Base-by-base conservation (phyloP, 2,113 vertebrate species). In the Tonatia bakeri region DNA sequence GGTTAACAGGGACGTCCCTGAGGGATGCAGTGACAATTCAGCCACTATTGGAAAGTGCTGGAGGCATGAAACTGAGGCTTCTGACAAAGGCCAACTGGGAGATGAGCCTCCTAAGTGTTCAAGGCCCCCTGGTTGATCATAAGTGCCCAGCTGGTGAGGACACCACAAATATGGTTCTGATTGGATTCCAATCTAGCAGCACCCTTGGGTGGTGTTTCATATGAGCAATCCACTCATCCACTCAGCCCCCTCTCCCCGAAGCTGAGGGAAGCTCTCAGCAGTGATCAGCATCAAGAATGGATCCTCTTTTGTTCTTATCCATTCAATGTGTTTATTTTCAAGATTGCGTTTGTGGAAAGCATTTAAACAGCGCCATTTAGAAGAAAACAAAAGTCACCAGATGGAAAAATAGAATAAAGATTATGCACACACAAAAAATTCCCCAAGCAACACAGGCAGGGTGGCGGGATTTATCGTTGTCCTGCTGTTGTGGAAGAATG, bases 351-450 rank as follows among this genome's bases (percentile, higher is more conserved):
- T 96, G 96, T 92, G 91, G 94, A 97, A 97, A 96, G 95, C 95
- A 95, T 96, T 97, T 96, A 91, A 97, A 97, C 95, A 96, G 96
- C 95, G 2, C 47, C 84, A 45, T 86, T 97, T 96, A 95, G 87
- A 93, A 97, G 95, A 97, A 97, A 97, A 97, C 96, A 97, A 93
- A 97, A 97, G 93, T 97, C 95, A 97, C 89, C 95, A 97, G 96
- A 96, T 97, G 96, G 96, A 96, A 97, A 96, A 97, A 96, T 84
- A 90, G 86, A 95, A 94, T 92, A 90, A 97, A 96, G 94, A 86
- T 86, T 65, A 94, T 72, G 87, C 80, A 87, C 88, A 95, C 47
- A 92, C n/a, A 95, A 76, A 69, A 96, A 83, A 92, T 84, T 79
- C 69, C 61, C 64, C 43, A 85, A 89, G 92, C 67, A 91, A 56